Percentiles rank a stretch among this genome's conserved stretches.
These are phyloP conservation scores for Cossypha niveicapilla DNA, from an alignment of 2,797 vertebrate genomes.

Conservation along the genomic window DNA sequence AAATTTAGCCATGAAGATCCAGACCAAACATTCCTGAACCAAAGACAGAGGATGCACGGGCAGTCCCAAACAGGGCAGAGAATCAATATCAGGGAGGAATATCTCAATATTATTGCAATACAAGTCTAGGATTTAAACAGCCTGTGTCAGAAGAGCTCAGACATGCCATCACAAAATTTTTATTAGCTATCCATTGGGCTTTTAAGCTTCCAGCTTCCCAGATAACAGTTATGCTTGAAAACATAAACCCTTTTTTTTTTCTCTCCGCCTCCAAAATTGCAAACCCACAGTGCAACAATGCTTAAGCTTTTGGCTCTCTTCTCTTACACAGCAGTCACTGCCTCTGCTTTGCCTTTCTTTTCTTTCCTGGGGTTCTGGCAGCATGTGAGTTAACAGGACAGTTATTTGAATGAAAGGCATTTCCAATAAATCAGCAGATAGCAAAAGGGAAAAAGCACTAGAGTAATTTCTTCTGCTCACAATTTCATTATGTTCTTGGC, in stretches of 20 bases:
- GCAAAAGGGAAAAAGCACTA: constrained; percentile 31
- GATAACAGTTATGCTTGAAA: neutral
- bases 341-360: neutral
- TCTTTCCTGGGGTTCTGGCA: neutral
- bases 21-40: neutral
- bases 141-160: neutral
- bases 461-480: constrained; percentile 53
- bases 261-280: neutral
- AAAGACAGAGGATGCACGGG: neutral
- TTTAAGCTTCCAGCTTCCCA: neutral
- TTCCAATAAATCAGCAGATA: constrained; percentile 56
- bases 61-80: neutral
- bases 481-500: constrained; percentile 58
- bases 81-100: neutral
- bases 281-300: neutral
- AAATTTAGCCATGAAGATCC: neutral
- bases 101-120: neutral
- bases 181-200: neutral
- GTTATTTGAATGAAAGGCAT: constrained; percentile 31
- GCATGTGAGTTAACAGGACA: neutral
- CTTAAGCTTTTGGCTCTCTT: neutral
- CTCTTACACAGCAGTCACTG: neutral
- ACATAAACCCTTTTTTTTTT: fast-evolving
- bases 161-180: neutral
- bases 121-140: neutral